Base-by-base conservation (phyloP, 2,888 invertebrate genomes). In the Myopa tessellatipennis region DNA sequence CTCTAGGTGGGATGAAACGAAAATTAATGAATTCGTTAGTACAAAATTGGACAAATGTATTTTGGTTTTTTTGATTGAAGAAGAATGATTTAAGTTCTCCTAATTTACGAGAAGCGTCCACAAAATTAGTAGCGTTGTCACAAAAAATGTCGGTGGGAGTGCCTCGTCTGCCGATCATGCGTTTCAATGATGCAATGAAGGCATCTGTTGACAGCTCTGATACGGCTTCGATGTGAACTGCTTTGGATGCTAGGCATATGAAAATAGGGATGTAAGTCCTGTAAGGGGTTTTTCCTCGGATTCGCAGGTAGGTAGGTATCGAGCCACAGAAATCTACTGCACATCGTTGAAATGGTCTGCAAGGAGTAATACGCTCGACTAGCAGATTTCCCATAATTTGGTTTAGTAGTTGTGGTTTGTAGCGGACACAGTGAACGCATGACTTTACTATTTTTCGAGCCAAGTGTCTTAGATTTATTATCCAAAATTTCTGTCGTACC, bases 221-320 rank as follows among this genome's bases (percentile, higher is more conserved):
- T 10, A 78, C 77, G 14, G 75, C 74, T 73, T 81, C 79, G 52
- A 80, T 73, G 52, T 80, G 79, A 18, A 80, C 75, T 16, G 79
- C 78, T 36, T 80, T 78, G 6, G 74, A 65, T 10, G 81, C 12
- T 12, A 78, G 77, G 14, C 79, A 76, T 12, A 76, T 45, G 40
- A 80, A 80, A n/a, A 74, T 74, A 16, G 18, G 2, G 26, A 26
- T 26, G 26, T 26, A 26, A 26, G 26, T 26, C 26, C 26, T 26
- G 26, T 26, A 55, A 10, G 5, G 58, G 67, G 26, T 36, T 40
- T 70, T 78, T 16, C 78, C 78, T 65, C 75, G n/a, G n/a, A 78
- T 73, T 26, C 77, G 73, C 6, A 80, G 14, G 55, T 77, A 78
- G 18, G 61, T 78, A 38, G 68, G 65, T 14, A 78, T 67, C 16